A percentile compares a stretch with the other conserved stretches of the same genome.
These are phyloP conservation scores for Pristionchus entomophagus DNA, from an alignment of 2,888 invertebrate genomes.

Conservation along the genomic window DNA sequence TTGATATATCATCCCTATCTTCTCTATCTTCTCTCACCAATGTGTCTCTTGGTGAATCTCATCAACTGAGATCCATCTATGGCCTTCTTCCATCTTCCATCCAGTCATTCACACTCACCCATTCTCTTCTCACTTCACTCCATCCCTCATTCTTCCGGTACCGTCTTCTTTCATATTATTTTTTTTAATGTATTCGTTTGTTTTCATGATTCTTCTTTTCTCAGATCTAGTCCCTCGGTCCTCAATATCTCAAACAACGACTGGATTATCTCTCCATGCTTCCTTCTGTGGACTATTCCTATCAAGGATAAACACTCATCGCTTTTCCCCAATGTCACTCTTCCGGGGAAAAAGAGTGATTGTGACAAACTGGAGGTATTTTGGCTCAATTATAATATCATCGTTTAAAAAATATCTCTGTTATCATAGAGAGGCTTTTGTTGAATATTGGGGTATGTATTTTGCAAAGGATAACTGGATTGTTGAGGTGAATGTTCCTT, in stretches of 20 bases:
- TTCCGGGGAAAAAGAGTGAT: not conserved
- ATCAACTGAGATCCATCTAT: not conserved
- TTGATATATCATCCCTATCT: not conserved
- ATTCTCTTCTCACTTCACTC: conserved; percentile 20
- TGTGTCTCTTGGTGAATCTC: not conserved
- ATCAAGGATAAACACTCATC: not conserved
- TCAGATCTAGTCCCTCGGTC: not conserved
- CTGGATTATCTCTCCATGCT: conserved; percentile 52
- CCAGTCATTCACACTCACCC: not conserved
- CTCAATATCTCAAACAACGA: conserved; percentile 21
- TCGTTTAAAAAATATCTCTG: too few species aligned
- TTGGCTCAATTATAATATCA: not conserved
- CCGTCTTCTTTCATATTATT: not conserved
- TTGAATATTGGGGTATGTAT: too few species aligned
- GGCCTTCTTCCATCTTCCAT: conserved; percentile 35
- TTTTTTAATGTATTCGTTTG: not conserved
- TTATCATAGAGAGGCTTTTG: too few species aligned
- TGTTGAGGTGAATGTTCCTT: not conserved
- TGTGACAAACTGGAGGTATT: not conserved
- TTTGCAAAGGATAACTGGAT: too few species aligned
- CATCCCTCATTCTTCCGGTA: conserved; percentile 28
- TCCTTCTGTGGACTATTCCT: conserved; percentile 55
- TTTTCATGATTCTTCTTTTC: not conserved
- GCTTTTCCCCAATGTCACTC: not conserved
- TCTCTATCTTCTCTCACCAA: not conserved